These are phyloP conservation scores for Echiichthys vipera DNA, from an alignment of 2,797 vertebrate genomes.

Conservation along the genomic window DNA sequence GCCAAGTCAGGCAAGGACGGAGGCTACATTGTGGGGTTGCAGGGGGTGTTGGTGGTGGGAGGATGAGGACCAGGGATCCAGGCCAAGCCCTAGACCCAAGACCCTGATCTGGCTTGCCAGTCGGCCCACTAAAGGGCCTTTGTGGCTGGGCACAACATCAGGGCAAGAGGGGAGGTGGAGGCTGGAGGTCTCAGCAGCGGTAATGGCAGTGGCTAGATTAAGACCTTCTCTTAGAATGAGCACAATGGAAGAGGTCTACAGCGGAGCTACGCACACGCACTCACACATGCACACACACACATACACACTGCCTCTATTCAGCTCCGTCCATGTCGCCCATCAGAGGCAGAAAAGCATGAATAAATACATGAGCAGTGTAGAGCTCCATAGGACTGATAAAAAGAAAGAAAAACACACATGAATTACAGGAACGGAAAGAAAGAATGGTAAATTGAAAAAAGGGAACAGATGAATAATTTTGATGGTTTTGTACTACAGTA, in stretches of 20 bases:
- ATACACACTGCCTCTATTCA: constrained; percentile 67
- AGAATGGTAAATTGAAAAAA: constrained; percentile 72
- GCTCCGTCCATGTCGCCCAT: constrained; percentile 68
- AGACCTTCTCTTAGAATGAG: constrained; percentile 81
- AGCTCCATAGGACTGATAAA: constrained; percentile 75
- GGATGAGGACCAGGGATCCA: constrained; percentile 74
- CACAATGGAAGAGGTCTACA: constrained; percentile 73
- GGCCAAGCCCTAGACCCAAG: constrained; percentile 81
- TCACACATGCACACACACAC: constrained; percentile 35
- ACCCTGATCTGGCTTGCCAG: constrained; percentile 78
- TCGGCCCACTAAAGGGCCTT: constrained; percentile 75
- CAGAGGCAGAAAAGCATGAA: constrained; percentile 78
- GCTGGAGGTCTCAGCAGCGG: constrained; percentile 76
- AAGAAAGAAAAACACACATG: constrained; percentile 65
- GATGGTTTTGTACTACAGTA: constrained; percentile 71
- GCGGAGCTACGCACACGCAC: constrained; percentile 14
- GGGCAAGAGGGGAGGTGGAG: constrained; percentile 71
- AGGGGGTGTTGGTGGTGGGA: constrained; percentile 62
- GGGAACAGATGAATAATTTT: constrained; percentile 70
- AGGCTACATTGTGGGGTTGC: constrained; percentile 68
- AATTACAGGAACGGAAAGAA: constrained; percentile 70
- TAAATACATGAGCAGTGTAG: constrained; percentile 77
- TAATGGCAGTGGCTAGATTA: constrained; percentile 83
- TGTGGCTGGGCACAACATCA: constrained; percentile 73
- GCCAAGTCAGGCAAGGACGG: constrained; percentile 74